A percentile compares a stretch with the other conserved stretches of the same genome.
Evolutionary conservation across 2,113 vertebrate species (phyloP).

Genomic region (Caretta caretta): DNA sequence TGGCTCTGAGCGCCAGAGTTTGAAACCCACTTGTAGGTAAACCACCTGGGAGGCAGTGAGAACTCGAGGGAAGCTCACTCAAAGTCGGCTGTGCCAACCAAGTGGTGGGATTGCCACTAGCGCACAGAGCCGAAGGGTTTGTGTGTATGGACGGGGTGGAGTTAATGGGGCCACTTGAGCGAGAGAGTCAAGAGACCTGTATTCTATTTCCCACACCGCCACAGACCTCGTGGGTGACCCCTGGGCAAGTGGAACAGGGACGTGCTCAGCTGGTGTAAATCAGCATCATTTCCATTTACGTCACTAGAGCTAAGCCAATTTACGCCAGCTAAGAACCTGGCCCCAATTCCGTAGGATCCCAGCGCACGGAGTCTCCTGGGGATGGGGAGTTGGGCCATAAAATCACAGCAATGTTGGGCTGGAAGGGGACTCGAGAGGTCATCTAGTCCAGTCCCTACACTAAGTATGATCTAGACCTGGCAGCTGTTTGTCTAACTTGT

Average conservation of each 20-base stretch:
- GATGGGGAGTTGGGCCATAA: neutral
- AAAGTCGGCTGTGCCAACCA: neutral
- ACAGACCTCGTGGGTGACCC: neutral
- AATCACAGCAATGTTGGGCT: neutral
- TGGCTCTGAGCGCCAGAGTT: neutral
- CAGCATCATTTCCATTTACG: neutral
- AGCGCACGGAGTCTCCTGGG: neutral
- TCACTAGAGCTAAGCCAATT: neutral
- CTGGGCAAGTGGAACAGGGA: neutral
- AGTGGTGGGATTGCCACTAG: neutral
- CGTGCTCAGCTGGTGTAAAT: neutral
- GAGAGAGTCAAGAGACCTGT: neutral
- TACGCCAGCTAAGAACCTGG: neutral
- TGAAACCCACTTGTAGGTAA: neutral
- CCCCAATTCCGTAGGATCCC: neutral
- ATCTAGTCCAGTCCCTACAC: neutral
- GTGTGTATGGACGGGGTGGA: neutral
- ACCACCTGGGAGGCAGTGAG: neutral
- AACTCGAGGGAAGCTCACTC: too few relatives aligned
- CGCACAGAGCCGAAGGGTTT: neutral
- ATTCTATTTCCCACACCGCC: neutral
- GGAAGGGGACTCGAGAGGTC: neutral
- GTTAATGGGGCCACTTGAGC: neutral
- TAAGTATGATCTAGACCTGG: neutral
- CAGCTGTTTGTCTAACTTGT: neutral